Evolutionary conservation across 2,113 vertebrate species (phyloP), one percentile per base, ranked within the genome.

Genomic region (human): DNA sequence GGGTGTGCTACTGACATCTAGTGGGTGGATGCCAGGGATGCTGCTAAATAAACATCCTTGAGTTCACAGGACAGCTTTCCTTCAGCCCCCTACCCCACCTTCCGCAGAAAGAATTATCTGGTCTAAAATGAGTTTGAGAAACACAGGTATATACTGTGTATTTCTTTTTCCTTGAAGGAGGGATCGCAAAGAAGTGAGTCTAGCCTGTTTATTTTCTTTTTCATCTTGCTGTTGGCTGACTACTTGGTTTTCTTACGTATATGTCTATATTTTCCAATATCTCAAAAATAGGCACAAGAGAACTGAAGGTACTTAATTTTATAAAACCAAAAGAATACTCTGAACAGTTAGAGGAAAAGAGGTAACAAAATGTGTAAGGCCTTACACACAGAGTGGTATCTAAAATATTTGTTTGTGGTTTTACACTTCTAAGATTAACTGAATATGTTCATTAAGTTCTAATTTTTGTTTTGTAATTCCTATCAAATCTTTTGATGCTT

Each of bases 261-360:
- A 16, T 40, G 23, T 78, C 45, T 79, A 0, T 88, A 82, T 66
- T 83, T 68, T 92, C 14, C 72, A 43, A 18, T 76, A 78, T 92
- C 35, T 94, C 48, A 75, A 82, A 82, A 86, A 66, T 68, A 87
- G 35, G 25, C 22, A n/a, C 25, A 94, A 86, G 90, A 86, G 38
- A 94, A 68, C 20, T 95, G 55, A 94, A 78, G 23, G 6, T 81
- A 38, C 43, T 87, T 90, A 27, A 57, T 70, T 94, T 50, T 96
- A 48, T 81, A 35, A 89, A 94, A 75, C 52, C 3, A 23, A 72
- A 86, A 88, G 45, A 17, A 38, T 59, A 88, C 45, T 89, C 3
- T 75, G 38, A 80, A n/a, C 73, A 80, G 23, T 81, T 90, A 90
- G 35, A 89, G 43, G n/a, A 73, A 86, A 78, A 68, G n/a, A 90